Conservation (phyloP, 1,140 invertebrate genomes). For the Prorops nasuta region DNA sequence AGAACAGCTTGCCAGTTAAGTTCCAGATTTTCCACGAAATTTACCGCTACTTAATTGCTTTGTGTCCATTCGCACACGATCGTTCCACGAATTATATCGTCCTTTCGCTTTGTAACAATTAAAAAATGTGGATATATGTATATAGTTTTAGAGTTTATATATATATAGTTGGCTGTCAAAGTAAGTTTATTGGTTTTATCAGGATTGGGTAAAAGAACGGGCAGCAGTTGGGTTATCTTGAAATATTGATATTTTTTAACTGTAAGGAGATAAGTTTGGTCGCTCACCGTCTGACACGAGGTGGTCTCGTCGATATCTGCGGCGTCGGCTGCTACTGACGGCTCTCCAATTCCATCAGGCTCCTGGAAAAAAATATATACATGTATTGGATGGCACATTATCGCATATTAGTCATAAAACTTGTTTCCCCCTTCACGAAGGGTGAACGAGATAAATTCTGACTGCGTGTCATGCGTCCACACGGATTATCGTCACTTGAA, state of each 20-base stretch:
- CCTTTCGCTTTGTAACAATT: too few relatives aligned
- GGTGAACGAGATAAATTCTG: constrained; percentile 24
- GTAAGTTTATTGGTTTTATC: too few relatives aligned
- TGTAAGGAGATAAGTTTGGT: constrained; percentile 41
- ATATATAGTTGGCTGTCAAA: too few relatives aligned
- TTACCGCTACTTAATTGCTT: constrained; percentile 38
- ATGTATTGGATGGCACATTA: constrained; percentile 39
- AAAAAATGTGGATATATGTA: too few relatives aligned
- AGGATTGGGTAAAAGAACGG: too few relatives aligned
- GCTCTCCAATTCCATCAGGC: constrained; percentile 38
- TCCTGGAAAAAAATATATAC: constrained; percentile 31
- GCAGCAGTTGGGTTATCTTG: constrained; percentile 31
- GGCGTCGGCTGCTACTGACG: constrained; percentile 37
- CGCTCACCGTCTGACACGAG: constrained; percentile 7
- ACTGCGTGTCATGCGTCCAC: constrained; percentile 22
- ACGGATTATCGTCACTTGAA: constrained; percentile 21
- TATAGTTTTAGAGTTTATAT: too few relatives aligned
- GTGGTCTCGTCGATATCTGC: background rate
- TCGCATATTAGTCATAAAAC: constrained; percentile 42
- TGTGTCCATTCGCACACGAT: constrained; percentile 34
- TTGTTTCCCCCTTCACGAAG: constrained; percentile 20
- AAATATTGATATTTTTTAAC: constrained; percentile 47
- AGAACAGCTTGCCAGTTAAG: constrained; percentile 29
- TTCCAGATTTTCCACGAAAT: constrained; percentile 37
- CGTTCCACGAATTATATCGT: constrained; percentile 38